phyloP scores from a whole-genome alignment of 2,113 vertebrate genomes.

The Anas platyrhynchos region DNA sequence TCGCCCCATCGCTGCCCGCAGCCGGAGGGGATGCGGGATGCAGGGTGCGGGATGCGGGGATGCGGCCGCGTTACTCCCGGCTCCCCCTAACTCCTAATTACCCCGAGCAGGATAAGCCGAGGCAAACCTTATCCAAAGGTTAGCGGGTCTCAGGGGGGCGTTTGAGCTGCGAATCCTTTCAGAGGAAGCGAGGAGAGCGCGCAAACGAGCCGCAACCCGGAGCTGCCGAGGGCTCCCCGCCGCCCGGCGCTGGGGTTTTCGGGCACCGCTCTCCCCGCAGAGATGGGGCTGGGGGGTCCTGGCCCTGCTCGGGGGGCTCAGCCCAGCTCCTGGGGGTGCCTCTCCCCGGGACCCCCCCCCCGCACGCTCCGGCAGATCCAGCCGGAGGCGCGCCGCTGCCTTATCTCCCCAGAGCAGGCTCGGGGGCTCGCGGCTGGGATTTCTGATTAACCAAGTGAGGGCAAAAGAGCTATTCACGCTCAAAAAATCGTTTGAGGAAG shows the following conservation, averaged over 20 bases:
- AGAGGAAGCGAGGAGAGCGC: background rate
- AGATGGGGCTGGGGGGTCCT: background rate
- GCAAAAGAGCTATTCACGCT: background rate
- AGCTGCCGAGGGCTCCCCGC: background rate
- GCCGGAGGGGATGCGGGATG: background rate
- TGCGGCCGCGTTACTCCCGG: background rate
- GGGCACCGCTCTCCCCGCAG: background rate
- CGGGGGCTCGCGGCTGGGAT: background rate
- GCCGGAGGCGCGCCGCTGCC: background rate
- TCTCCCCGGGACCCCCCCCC: background rate
- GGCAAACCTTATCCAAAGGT: conserved; percentile 53
- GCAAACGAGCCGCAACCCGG: background rate
- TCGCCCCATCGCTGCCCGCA: background rate
- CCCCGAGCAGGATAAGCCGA: background rate
- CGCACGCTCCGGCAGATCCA: background rate
- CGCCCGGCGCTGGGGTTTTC: background rate
- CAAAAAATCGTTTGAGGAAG: background rate
- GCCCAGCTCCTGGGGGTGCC: background rate
- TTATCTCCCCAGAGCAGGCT: conserved; percentile 74
- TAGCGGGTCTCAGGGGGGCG: conserved; percentile 11
- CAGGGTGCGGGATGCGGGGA: background rate
- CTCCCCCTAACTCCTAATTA: conserved; percentile 9
- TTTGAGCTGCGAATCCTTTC: conserved; percentile 14
- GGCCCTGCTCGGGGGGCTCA: background rate
- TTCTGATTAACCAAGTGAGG: conserved; percentile 54